Percentiles rank a stretch among this genome's conserved stretches.
Evolutionary conservation across 2,113 vertebrate species (phyloP).

Genomic region (Ceyx margarethae): DNA sequence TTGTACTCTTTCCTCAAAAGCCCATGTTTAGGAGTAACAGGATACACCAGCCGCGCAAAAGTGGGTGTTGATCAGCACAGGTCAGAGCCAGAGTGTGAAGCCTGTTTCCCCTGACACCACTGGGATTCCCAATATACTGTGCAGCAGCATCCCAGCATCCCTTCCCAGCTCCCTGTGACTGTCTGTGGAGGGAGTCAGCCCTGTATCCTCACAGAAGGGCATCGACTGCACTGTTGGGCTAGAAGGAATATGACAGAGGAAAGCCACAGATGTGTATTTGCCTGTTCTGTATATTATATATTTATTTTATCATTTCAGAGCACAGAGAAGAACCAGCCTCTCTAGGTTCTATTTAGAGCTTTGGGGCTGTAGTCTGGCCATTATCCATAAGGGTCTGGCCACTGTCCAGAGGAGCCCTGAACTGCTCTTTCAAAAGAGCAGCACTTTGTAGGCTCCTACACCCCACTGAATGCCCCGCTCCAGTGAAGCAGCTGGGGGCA

Average conservation of each 20-base stretch:
- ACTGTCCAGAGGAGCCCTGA: accelerated
- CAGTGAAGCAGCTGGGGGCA: background rate
- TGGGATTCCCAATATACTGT: background rate
- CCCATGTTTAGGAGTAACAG: background rate
- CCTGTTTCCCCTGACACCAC: background rate
- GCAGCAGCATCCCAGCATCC: background rate
- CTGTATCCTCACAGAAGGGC: accelerated
- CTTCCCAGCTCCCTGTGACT: background rate
- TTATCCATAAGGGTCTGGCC: background rate
- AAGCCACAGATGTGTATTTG: background rate
- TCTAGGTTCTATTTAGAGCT: background rate
- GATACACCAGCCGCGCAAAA: background rate
- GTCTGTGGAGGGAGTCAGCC: background rate
- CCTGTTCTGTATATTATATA: no score
- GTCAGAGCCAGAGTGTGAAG: background rate
- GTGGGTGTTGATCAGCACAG: accelerated
- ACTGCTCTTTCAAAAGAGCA: background rate
- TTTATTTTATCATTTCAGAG: background rate
- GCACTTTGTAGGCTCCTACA: background rate
- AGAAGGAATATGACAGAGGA: background rate
- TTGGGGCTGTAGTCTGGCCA: background rate
- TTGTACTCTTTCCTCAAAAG: background rate
- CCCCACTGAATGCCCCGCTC: accelerated
- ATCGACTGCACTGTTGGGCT: background rate
- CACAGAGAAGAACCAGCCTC: background rate